phyloP scores from a whole-genome alignment of 2,797 vertebrate genomes.

The Harpagifer antarcticus region DNA sequence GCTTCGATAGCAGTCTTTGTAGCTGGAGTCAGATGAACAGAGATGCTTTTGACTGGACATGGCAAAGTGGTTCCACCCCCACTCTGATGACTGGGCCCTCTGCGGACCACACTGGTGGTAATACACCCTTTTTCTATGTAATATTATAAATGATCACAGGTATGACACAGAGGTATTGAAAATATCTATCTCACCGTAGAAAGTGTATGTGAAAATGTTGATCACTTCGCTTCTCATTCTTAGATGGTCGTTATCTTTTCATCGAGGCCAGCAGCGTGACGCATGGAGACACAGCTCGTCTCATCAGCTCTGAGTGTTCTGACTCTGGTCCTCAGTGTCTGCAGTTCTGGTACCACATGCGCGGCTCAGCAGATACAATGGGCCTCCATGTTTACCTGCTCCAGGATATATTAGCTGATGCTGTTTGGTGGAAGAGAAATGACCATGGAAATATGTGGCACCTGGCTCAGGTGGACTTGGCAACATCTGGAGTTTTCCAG shows the following conservation, averaged over 20 bases:
- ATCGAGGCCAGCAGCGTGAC: conserved; percentile 71
- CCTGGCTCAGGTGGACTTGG: no score
- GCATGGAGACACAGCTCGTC: conserved; percentile 62
- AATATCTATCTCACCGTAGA: background rate
- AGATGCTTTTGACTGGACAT: conserved; percentile 85
- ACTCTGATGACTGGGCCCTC: conserved; percentile 79
- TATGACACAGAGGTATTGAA: background rate
- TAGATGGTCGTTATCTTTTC: conserved; percentile 82
- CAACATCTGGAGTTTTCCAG: no score
- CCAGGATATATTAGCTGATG: no score
- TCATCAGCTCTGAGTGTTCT: no score
- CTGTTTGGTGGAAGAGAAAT: no score
- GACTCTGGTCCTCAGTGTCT: no score
- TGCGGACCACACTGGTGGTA: conserved; percentile 82
- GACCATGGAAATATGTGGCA: no score
- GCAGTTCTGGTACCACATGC: no score
- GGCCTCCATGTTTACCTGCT: no score
- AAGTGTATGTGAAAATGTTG: background rate
- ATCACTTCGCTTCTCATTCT: background rate
- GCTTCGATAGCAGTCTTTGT: conserved; percentile 63
- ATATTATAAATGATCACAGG: conserved; percentile 1
- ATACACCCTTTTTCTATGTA: background rate
- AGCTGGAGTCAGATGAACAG: conserved; percentile 78
- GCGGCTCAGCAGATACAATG: no score
- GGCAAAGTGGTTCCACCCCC: conserved; percentile 76